phyloP scores from a whole-genome alignment of 2,797 vertebrate genomes.

The Enteromius fasciolatus region DNA sequence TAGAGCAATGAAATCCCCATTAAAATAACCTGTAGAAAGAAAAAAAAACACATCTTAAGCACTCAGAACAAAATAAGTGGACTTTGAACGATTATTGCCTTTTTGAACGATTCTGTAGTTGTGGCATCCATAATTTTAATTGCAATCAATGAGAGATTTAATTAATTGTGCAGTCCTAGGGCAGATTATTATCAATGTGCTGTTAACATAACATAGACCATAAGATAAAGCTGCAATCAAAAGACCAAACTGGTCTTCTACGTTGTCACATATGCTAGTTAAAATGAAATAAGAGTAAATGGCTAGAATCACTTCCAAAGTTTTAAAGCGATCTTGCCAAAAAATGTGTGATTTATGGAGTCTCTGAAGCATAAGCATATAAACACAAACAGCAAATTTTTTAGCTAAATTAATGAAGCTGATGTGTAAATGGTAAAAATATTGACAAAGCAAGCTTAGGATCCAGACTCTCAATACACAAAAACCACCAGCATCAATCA shows the following conservation, averaged over 20 bases:
- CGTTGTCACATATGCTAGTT: neutral
- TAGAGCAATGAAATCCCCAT: no score
- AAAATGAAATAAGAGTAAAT: neutral
- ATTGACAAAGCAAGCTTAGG: conserved; percentile 51
- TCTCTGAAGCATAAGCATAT: neutral
- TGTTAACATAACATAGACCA: neutral
- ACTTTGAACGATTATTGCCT: no score
- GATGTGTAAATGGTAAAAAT: conserved; percentile 48
- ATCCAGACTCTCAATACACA: conserved; percentile 37
- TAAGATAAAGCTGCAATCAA: neutral
- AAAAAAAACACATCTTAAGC: no score
- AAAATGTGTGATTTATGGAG: neutral
- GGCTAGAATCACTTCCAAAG: neutral
- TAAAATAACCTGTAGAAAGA: no score
- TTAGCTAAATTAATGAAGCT: conserved; percentile 30
- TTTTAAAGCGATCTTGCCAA: neutral
- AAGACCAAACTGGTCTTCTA: neutral
- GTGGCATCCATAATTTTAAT: no score
- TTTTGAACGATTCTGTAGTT: no score
- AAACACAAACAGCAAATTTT: neutral
- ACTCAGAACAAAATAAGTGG: no score
- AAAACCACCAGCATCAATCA: conserved; percentile 59
- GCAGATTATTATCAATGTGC: neutral
- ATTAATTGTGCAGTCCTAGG: no score
- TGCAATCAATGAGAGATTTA: no score